Evolutionary conservation across 1,140 invertebrate genomes (phyloP).

Genomic region (Paraescarpia echinospica): DNA sequence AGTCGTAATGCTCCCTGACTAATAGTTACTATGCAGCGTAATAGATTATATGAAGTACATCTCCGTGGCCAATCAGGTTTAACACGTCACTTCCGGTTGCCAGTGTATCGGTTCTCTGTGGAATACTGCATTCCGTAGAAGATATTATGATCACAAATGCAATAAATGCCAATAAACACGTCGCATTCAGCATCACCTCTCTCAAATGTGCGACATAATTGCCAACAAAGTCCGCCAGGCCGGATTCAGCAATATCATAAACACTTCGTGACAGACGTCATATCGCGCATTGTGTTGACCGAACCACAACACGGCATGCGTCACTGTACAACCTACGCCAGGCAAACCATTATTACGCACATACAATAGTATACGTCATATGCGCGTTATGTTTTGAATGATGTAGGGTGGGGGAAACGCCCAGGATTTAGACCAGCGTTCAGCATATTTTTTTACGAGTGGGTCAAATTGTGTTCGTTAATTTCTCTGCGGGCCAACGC

Average conservation of each 20-base stretch:
- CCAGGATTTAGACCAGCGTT: too few species aligned
- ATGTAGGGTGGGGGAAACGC: too few species aligned
- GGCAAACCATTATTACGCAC: too few species aligned
- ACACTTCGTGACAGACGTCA: not conserved
- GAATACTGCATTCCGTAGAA: not conserved
- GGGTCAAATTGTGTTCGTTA: too few species aligned
- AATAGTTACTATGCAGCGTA: too few species aligned
- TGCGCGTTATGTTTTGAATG: too few species aligned
- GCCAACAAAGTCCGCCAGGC: not conserved
- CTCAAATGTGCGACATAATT: not conserved
- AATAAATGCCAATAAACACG: constrained; percentile 1
- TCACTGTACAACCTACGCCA: not conserved
- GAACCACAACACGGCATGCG: not conserved
- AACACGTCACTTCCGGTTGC: not conserved
- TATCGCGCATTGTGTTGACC: not conserved
- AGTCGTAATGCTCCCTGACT: too few species aligned
- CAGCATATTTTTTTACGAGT: too few species aligned
- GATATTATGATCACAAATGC: not conserved
- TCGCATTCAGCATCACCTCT: not conserved
- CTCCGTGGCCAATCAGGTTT: not conserved
- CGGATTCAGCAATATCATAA: not conserved
- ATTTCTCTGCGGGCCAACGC: too few species aligned
- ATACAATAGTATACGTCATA: too few species aligned
- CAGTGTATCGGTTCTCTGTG: not conserved
- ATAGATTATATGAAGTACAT: not conserved